A percentile compares a stretch with the other conserved stretches of the same genome.
Conservation (phyloP, 2,888 invertebrate species). For the Vesta saturnalis region DNA sequence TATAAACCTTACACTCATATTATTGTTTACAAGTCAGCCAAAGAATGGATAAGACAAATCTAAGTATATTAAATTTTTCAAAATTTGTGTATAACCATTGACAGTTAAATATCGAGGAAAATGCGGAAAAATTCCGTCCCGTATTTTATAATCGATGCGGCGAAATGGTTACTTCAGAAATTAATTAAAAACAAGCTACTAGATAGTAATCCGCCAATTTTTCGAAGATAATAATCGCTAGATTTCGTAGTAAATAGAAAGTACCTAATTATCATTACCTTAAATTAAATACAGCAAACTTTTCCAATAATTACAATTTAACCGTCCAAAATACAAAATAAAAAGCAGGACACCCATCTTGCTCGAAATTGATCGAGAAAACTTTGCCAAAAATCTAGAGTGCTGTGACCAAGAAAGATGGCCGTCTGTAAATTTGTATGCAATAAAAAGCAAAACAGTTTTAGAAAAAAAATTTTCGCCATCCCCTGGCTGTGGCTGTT, state of each 20-base stretch:
- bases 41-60: background rate
- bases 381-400: slow-evolving; percentile 36
- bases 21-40: background rate
- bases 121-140: slow-evolving; percentile 35
- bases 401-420: slow-evolving; percentile 45
- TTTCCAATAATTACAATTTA: slow-evolving; percentile 18
- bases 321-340: slow-evolving; percentile 35
- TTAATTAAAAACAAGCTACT: slow-evolving; percentile 27
- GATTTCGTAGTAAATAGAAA: slow-evolving; percentile 36
- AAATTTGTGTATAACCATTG: background rate
- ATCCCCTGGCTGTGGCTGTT: slow-evolving; percentile 51
- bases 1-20: background rate
- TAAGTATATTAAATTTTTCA: slow-evolving; percentile 10
- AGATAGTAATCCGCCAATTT: slow-evolving; percentile 33
- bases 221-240: slow-evolving; percentile 38
- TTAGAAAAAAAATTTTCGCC: slow-evolving; percentile 48
- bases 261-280: slow-evolving; percentile 21
- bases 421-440: slow-evolving; percentile 54
- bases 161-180: slow-evolving; percentile 29
- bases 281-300: background rate
- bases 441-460: slow-evolving; percentile 48
- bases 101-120: slow-evolving; percentile 17
- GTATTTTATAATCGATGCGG: slow-evolving; percentile 20
- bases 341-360: slow-evolving; percentile 8
- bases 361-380: slow-evolving; percentile 34